These are phyloP conservation scores for Priocnemis perturbator DNA, from an alignment of 2,888 invertebrate species.

Conservation along the genomic window DNA sequence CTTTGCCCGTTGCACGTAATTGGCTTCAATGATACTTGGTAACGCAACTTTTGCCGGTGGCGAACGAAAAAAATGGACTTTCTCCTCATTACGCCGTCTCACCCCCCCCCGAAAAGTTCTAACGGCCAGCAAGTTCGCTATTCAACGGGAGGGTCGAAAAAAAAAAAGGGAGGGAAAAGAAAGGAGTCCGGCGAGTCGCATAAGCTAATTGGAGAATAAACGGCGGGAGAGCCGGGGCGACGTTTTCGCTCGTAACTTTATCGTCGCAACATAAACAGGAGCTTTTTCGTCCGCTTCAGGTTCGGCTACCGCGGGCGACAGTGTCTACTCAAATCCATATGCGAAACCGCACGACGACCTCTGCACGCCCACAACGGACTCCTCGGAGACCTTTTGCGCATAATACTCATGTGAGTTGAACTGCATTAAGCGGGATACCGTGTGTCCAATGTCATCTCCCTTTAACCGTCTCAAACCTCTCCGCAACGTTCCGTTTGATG, in stretches of 20 bases:
- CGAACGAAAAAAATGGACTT: too few relatives aligned
- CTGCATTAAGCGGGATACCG: constrained; percentile 15
- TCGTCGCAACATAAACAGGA: background rate
- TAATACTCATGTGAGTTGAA: constrained; percentile 67
- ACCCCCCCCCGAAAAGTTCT: too few relatives aligned
- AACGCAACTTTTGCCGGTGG: too few relatives aligned
- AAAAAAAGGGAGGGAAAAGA: background rate
- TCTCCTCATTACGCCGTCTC: too few relatives aligned
- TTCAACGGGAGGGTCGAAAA: too few relatives aligned
- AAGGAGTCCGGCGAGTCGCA: background rate
- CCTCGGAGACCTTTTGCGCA: constrained; percentile 67
- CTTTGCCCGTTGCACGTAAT: too few relatives aligned
- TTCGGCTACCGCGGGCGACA: constrained; percentile 66
- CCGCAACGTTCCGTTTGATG: constrained; percentile 13
- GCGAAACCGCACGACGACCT: constrained; percentile 64
- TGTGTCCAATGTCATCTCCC: background rate
- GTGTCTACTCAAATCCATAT: constrained; percentile 70
- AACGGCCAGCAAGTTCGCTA: too few relatives aligned
- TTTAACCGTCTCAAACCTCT: background rate
- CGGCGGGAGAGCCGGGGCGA: too few relatives aligned
- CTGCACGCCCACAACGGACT: constrained; percentile 65
- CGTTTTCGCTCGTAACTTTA: too few relatives aligned
- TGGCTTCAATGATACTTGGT: too few relatives aligned
- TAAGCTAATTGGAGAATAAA: too few relatives aligned
- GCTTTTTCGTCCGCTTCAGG: constrained; percentile 39